Evolutionary conservation across 2,888 invertebrate species (phyloP), one percentile per base, ranked within the genome.

Genomic region (Coecobrya sp.): DNA sequence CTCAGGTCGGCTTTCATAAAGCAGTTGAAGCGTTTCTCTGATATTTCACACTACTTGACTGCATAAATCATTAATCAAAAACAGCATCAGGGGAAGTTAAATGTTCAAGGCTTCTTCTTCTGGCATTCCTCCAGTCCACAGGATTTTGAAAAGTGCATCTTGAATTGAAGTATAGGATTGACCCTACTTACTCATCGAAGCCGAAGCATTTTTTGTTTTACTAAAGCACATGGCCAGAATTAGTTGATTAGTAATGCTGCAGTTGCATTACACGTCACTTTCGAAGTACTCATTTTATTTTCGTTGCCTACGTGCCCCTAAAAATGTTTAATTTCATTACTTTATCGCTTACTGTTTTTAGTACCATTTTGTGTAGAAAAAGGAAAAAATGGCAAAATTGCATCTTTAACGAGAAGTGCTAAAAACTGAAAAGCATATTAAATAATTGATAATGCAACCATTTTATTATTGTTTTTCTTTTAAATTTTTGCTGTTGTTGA

Each of bases 321-420:
- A 81, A n/a, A 30, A 30, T 81, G 0, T 81, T 59, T 59, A 13
- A 79, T 81, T 81, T 79, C 55, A 76, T 76, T 76, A 76, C 13
- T 52, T 55, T 81, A 59, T 81, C 55, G 11, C 52, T 55, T 27
- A 27, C 7, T 45, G 3, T 81, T 81, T 27, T n/a, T n/a, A n/a
- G n/a, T 81, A 13, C 25, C 22, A 11, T 55, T 52, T 62, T 0
- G 81, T 30, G 55, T 19, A 52, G 8, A 22, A 22, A 22, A 30
- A 79, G 27, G 7, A 30, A n/a, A 79, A 81, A 81, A 81, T 55
- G 13, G 30, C 30, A 30, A 52, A 52, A 27, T 81, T 81, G 19
- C 52, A 52, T 13, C 52, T 27, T 49, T 79, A 81, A 81, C 81
- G 30, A 81, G 55, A 55, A 55, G 52, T 16, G 27, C 7, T 59